A percentile compares a stretch with the other conserved stretches of the same genome.
These are phyloP conservation scores for Nannoperca australis DNA, from an alignment of 2,797 vertebrate genomes.

Conservation along the genomic window DNA sequence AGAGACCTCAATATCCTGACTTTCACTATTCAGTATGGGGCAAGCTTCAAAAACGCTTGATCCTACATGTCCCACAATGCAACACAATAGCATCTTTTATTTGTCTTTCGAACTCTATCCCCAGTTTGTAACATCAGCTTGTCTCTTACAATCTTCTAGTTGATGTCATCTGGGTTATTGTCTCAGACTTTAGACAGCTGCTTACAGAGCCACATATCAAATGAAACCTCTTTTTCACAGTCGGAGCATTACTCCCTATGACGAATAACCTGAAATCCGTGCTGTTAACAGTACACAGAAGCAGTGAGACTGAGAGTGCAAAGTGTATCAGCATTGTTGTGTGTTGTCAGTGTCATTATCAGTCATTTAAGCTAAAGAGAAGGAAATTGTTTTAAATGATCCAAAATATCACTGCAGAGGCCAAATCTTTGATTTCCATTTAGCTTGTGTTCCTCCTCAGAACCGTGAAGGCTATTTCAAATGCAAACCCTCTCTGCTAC, in stretches of 20 bases:
- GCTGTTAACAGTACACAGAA: slow-evolving; percentile 6
- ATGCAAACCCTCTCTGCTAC: slow-evolving; percentile 55
- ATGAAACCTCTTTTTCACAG: too few relatives aligned
- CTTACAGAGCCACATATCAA: too few relatives aligned
- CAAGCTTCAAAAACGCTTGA: not conserved
- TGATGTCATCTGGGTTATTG: not conserved
- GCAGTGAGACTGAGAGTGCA: not conserved
- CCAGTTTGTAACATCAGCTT: not conserved
- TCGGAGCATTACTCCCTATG: too few relatives aligned
- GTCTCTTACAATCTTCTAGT: too few relatives aligned
- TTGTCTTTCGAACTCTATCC: not conserved
- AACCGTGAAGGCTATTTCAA: slow-evolving; percentile 69
- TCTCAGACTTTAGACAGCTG: not conserved
- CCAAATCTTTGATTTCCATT: slow-evolving; percentile 70
- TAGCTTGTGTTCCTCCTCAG: slow-evolving; percentile 63
- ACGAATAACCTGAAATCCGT: not conserved
- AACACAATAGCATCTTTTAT: not conserved
- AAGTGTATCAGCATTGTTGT: not conserved
- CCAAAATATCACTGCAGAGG: slow-evolving; percentile 50
- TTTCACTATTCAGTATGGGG: not conserved
- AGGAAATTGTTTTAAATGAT: slow-evolving; percentile 56
- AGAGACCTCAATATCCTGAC: too few relatives aligned
- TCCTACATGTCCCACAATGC: not conserved
- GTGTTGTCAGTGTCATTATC: slow-evolving; percentile 22
- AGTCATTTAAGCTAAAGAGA: slow-evolving; percentile 25